Percentiles rank a stretch among this genome's conserved stretches.
Conservation (phyloP, 2,797 vertebrate genomes). For the Pseudochromis fuscus region DNA sequence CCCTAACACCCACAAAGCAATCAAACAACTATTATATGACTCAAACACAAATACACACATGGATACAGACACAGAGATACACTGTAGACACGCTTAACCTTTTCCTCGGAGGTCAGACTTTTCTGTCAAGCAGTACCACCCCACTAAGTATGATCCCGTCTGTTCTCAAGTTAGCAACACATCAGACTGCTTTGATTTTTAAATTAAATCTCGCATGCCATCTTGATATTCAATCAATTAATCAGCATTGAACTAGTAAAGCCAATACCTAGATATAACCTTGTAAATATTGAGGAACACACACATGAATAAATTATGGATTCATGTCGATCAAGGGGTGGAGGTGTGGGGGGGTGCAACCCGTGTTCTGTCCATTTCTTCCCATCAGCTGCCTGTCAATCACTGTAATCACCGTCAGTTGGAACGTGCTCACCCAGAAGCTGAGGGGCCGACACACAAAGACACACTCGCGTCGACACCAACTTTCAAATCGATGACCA, state of each 20-base stretch:
- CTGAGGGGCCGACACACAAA: conserved; percentile 47
- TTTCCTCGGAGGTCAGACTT: conserved; percentile 52
- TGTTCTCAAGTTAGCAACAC: conserved; percentile 15
- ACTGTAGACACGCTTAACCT: conserved; percentile 38
- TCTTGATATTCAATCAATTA: conserved; percentile 63
- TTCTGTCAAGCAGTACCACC: conserved; percentile 29
- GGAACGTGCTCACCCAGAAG: conserved; percentile 58
- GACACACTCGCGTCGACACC: conserved; percentile 26
- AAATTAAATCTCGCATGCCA: conserved; percentile 59
- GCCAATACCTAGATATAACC: conserved; percentile 59
- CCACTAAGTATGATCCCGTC: conserved; percentile 20
- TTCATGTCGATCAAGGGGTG: conserved; percentile 12
- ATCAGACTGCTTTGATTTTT: conserved; percentile 61
- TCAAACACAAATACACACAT: conserved; percentile 34
- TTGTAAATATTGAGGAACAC: conserved; percentile 70
- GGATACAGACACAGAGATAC: conserved; percentile 17
- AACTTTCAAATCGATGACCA: conserved; percentile 62
- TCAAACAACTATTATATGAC: conserved; percentile 73
- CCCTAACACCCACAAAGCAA: conserved; percentile 72
- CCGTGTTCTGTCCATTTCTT: conserved; percentile 44
- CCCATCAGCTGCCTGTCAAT: conserved; percentile 75
- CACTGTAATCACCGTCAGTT: conserved; percentile 71
- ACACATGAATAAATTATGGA: conserved; percentile 67
- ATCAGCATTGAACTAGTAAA: conserved; percentile 58
- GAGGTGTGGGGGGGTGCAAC: conserved; percentile 22